A percentile compares a stretch with the other conserved stretches of the same genome.
Evolutionary conservation across 2,888 invertebrate genomes (phyloP).

Genomic region (Neoaliturus tenellus): DNA sequence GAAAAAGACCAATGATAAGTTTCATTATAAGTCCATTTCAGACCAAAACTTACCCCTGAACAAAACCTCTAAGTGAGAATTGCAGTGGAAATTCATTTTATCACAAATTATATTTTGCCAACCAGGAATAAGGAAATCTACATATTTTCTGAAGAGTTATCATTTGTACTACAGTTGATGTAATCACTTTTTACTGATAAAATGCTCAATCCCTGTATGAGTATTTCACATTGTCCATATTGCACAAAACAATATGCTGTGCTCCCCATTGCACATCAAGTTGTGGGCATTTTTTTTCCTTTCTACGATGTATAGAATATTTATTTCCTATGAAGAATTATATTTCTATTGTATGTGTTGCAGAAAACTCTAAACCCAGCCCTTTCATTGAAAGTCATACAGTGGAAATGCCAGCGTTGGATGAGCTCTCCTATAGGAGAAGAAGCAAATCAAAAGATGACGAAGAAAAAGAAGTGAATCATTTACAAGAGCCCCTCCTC

Average conservation of each 20-base stretch:
- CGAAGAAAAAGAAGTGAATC: neutral
- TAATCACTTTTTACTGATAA: neutral
- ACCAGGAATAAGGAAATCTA: no score
- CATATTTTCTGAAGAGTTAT: no score
- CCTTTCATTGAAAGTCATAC: neutral
- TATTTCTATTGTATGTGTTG: neutral
- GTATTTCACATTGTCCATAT: neutral
- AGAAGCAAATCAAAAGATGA: slow-evolving; percentile 10
- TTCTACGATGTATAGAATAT: neutral
- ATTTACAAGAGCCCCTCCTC: neutral
- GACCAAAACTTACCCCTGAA: no score
- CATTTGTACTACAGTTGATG: no score
- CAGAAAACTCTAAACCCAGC: neutral
- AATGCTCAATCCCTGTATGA: neutral
- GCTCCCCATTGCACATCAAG: no score
- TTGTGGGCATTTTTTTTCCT: neutral
- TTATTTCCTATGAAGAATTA: neutral
- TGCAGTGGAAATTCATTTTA: no score
- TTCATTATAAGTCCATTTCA: no score
- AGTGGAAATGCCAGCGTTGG: neutral
- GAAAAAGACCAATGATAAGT: no score
- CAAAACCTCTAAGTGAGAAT: no score
- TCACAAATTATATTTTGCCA: no score
- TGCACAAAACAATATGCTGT: no score
- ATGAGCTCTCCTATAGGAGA: neutral